Conservation (phyloP, 2,797 vertebrate species). For the Streptopelia turtur region DNA sequence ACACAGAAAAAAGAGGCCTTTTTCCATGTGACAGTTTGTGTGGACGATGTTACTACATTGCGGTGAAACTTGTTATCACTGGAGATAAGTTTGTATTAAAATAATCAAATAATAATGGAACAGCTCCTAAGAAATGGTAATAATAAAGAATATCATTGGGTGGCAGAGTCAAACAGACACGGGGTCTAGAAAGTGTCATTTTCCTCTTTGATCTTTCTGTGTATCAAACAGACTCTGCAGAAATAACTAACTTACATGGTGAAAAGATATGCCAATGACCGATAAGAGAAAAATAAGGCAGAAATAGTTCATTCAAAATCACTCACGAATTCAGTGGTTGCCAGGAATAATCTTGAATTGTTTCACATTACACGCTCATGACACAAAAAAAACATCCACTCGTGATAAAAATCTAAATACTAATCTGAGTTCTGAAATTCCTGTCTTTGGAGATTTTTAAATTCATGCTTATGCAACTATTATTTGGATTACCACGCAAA, state of each 20-base stretch:
- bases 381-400: not conserved
- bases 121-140: not conserved
- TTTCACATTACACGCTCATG: not conserved
- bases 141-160: not conserved
- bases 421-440: not conserved
- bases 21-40: not conserved
- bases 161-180: not conserved
- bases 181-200: not conserved
- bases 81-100: not conserved
- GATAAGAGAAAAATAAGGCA: not conserved
- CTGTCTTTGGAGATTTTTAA: not conserved
- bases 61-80: not conserved
- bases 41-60: not conserved
- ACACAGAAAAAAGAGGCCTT: fast-evolving
- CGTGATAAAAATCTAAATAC: not conserved
- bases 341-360: not conserved
- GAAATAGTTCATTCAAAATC: not conserved
- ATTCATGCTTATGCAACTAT: not conserved
- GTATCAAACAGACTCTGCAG: not conserved
- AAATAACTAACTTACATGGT: not conserved
- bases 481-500: not conserved
- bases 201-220: not conserved
- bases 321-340: not conserved
- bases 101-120: not conserved
- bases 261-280: not conserved